Percentiles rank a stretch among this genome's conserved stretches.
Evolutionary conservation across 1,140 invertebrate species (phyloP).

Genomic region (Carposina sasakii): DNA sequence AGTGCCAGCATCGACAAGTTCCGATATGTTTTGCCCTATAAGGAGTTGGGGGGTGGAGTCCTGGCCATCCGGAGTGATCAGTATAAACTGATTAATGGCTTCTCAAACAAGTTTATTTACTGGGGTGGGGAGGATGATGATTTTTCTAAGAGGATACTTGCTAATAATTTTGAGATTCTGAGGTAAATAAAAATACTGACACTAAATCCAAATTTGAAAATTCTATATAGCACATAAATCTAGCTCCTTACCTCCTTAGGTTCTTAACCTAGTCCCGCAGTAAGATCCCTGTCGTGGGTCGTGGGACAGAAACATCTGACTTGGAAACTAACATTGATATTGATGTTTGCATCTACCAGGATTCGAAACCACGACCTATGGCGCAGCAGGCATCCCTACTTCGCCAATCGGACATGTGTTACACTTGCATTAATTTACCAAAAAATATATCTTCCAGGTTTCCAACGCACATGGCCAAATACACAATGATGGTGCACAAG

Average conservation of each 20-base stretch:
- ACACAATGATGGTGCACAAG: slow-evolving; percentile 55
- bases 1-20: slow-evolving; percentile 94
- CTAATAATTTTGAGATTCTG: slow-evolving; percentile 31
- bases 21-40: slow-evolving; percentile 79
- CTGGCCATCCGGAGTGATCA: slow-evolving; percentile 80
- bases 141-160: slow-evolving; percentile 77
- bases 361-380: no score
- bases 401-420: no score
- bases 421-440: no score
- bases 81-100: slow-evolving; percentile 89
- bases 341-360: neutral
- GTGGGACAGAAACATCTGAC: neutral
- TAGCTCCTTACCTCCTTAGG: no score
- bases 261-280: no score
- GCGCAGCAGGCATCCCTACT: no score
- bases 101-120: slow-evolving; percentile 90
- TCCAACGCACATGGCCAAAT: slow-evolving; percentile 47
- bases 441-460: slow-evolving; percentile 48
- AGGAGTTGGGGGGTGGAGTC: slow-evolving; percentile 82
- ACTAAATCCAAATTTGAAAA: no score
- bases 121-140: slow-evolving; percentile 97
- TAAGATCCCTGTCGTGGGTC: neutral
- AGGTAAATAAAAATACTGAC: no score
- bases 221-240: no score
- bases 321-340: neutral